phyloP scores from a whole-genome alignment of 2,113 vertebrate genomes.

The Ophiodon elongatus region DNA sequence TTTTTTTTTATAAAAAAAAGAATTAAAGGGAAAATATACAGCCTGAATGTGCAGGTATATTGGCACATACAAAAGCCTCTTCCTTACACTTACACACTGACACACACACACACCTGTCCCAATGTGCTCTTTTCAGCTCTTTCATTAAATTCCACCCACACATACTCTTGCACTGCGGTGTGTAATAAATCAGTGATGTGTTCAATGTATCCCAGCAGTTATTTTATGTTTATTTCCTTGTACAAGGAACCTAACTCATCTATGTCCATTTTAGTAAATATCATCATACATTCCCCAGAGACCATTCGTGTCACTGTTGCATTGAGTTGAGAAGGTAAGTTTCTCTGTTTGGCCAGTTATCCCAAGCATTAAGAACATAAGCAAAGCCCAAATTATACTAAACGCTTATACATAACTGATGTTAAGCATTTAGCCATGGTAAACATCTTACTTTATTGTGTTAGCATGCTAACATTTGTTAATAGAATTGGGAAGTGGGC shows the following conservation, averaged over 20 bases:
- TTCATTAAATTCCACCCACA: conserved; percentile 44
- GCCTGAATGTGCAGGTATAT: conserved; percentile 29
- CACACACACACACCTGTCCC: conserved; percentile 21
- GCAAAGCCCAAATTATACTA: not conserved
- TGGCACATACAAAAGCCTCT: conserved; percentile 13
- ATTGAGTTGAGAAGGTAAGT: conserved; percentile 5
- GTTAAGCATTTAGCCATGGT: not conserved
- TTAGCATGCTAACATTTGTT: not conserved
- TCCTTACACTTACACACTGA: conserved; percentile 21
- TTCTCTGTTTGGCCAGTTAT: not conserved
- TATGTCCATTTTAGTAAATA: conserved; percentile 19
- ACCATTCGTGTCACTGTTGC: not conserved
- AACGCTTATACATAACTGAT: not conserved
- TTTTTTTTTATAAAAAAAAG: conserved; percentile 21
- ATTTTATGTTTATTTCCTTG: conserved; percentile 26
- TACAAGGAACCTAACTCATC: conserved; percentile 22
- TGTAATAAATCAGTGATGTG: conserved; percentile 42
- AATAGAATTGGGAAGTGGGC: not conserved
- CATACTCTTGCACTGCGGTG: conserved; percentile 21
- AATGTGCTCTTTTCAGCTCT: conserved; percentile 28
- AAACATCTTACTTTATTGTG: not conserved
- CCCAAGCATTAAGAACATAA: not conserved
- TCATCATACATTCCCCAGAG: conserved; percentile 10
- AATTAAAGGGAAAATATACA: conserved; percentile 15
- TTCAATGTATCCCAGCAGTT: conserved; percentile 23